Evolutionary conservation across 2,888 invertebrate species (phyloP), one percentile per base, ranked within the genome.

Genomic region (Caenorhabditis wallacei): DNA sequence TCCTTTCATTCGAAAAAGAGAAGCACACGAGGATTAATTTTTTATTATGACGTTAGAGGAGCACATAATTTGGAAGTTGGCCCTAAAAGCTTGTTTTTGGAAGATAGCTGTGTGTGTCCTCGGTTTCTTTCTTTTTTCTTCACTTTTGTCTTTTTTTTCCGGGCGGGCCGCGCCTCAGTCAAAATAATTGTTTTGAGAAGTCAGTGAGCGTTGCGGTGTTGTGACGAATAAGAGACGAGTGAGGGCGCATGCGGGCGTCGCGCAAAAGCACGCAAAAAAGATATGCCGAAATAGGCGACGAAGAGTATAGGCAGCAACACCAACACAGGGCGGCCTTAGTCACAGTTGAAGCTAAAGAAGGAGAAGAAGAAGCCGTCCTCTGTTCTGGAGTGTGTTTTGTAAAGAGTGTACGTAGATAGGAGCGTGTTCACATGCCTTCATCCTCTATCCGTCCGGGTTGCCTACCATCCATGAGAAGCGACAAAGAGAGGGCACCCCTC

Each of bases 151-250:
- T 10, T 40, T 16, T 40, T 13, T 11, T 10, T 11, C 40, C 40
- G 40, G 40, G 40, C 40, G 24, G 54, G 7, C 18, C 54, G 7
- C 37, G 10, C 20, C 30, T 59, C 56, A 48, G 66, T 59, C 66
- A 68, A 76, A 76, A 76, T 76, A 69, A 76, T 76, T 76, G 69
- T 76, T 76, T 61, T 76, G 68, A 69, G 61, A 76, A 69, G 69
- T 69, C 76, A 61, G 61, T 48, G 68, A 56, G 68, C 40, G 43
- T 16, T 48, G 66, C 30, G 30, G 30, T 30, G 69, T 54, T 13
- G 51, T 57, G 75, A 54, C 46, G 57, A 13, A 43, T 40, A 26
- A 18, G 22, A 43, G 48, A 43, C 20, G 56, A 30, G 54, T n/a
- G 66, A 74, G 54, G 61, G 53, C 35, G 30, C 30, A 64, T 48